phyloP scores from a whole-genome alignment of 2,888 invertebrate species.

The Volucella inanis region DNA sequence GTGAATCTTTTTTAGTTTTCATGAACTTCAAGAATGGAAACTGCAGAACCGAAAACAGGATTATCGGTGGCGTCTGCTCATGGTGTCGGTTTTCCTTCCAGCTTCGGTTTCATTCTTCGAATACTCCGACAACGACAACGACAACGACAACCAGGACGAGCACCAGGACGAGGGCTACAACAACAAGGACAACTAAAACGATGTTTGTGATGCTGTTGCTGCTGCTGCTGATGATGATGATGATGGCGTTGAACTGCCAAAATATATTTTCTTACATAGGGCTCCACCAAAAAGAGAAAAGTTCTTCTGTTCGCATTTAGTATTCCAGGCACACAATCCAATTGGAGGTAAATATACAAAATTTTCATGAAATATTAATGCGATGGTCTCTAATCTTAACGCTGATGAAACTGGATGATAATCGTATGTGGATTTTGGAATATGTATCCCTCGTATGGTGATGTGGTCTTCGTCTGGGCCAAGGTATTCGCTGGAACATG shows the following conservation, averaged over 20 bases:
- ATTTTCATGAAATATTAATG: conserved; percentile 79
- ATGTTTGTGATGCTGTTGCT: too few relatives aligned
- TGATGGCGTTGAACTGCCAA: conserved; percentile 58
- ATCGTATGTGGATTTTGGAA: conserved; percentile 48
- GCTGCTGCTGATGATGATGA: conserved; percentile 17
- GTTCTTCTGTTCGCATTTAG: conserved; percentile 59
- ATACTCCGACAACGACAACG: conserved; percentile 17
- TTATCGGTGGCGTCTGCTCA: conserved; percentile 18
- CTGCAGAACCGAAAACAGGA: neutral
- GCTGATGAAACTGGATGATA: conserved; percentile 73
- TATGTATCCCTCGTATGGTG: conserved; percentile 3
- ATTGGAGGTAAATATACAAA: conserved; percentile 79
- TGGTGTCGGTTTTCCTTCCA: conserved; percentile 49
- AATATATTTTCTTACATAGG: conserved; percentile 59
- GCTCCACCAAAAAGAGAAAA: conserved; percentile 29
- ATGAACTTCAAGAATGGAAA: conserved; percentile 47
- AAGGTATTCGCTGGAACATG: conserved; percentile 59
- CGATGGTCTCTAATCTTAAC: conserved; percentile 73
- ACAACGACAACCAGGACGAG: conserved; percentile 28
- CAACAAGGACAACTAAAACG: too few relatives aligned
- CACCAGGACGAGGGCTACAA: too few relatives aligned
- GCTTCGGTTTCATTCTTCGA: conserved; percentile 45
- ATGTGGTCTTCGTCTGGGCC: neutral
- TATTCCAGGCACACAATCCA: conserved; percentile 79
- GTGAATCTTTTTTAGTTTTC: conserved; percentile 55